Conservation (phyloP, 2,888 invertebrate genomes). For the Scaptomyza caliginosa region DNA sequence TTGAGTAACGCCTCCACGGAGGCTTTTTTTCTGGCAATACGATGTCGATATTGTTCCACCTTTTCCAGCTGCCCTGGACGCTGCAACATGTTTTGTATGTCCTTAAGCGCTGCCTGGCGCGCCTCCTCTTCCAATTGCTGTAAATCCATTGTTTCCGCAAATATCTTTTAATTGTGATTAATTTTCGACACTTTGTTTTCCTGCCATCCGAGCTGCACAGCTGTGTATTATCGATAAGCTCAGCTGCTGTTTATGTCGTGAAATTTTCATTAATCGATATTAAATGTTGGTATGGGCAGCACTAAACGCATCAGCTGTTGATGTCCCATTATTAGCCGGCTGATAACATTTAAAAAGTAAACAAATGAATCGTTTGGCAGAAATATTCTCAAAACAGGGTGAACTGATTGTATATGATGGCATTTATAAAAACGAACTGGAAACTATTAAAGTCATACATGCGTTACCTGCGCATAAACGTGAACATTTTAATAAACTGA, state of each 20-base stretch:
- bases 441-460: constrained; percentile 51
- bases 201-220: background rate
- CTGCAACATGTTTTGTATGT: constrained; percentile 96
- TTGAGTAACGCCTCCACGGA: constrained; percentile 87
- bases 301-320: constrained; percentile 10
- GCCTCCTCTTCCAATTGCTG: constrained; percentile 91
- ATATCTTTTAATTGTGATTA: background rate
- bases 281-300: constrained; percentile 8
- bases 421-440: constrained; percentile 61
- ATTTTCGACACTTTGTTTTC: background rate
- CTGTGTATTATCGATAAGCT: constrained; percentile 3
- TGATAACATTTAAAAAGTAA: background rate
- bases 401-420: constrained; percentile 21
- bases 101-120: constrained; percentile 90
- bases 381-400: constrained; percentile 23
- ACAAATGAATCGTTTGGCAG: constrained; percentile 24
- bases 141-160: constrained; percentile 83
- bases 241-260: background rate
- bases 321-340: background rate
- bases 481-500: constrained; percentile 10
- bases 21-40: constrained; percentile 83
- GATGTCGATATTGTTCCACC: constrained; percentile 85
- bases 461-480: constrained; percentile 6
- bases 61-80: constrained; percentile 98
- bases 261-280: background rate